Evolutionary conservation across 2,888 invertebrate genomes (phyloP), one percentile per base, ranked within the genome.

Genomic region (Erebia aethiops): DNA sequence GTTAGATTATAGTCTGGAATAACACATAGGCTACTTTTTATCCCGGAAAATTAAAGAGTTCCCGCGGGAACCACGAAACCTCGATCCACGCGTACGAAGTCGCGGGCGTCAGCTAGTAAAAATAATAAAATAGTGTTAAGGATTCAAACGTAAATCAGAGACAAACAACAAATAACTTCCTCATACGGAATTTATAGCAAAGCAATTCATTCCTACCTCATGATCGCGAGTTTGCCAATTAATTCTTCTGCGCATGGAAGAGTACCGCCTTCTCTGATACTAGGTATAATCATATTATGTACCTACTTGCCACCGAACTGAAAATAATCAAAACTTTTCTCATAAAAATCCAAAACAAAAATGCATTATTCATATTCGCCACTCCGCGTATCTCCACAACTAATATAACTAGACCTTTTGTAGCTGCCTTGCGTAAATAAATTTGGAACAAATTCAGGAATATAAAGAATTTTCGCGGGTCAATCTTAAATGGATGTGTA

Each of bases 261-360:
- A 82, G 80, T 80, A 79, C 78, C 83, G 81, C 82, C 84, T 84
- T 85, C 72, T 56, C 81, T 77, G 78, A 79, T 81, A 82, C 86
- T 79, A 82, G 52, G 54, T 81, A 82, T 84, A 56, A 56, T n/a
- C n/a, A n/a, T 18, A 14, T 14, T 57, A 21, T 66, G 81, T 87
- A 89, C 87, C 85, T 90, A 89, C 86, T 87, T 84, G 83, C 83
- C 87, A 85, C 85, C 85, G 86, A 90, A 92, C 92, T 92, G 90
- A 91, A 93, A 93, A 93, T 93, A 93, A 93, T 93, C 93, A 93
- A 92, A 93, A 93, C 92, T 93, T 93, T 91, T 77, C 91, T 88
- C 93, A 92, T 93, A 93, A 93, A 93, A 93, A 92, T 93, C 92
- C 91, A 91, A 93, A 93, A 93, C 93, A 93, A 93, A 92, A 93